Percentiles rank a stretch among this genome's conserved stretches.
These are phyloP conservation scores for Misgurnus anguillicaudatus DNA, from an alignment of 2,113 vertebrate species.

Conservation along the genomic window DNA sequence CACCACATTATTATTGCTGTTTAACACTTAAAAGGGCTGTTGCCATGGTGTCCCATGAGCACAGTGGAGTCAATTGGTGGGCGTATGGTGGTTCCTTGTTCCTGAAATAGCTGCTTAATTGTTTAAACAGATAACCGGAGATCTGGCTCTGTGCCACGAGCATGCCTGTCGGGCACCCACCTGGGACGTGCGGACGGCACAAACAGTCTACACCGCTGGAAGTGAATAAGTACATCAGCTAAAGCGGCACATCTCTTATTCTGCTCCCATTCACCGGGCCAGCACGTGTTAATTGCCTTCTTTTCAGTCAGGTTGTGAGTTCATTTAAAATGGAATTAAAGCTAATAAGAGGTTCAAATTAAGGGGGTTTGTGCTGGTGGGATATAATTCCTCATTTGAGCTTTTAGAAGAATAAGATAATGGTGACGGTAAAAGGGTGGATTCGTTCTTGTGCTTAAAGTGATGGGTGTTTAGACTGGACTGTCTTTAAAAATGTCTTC, in stretches of 20 bases:
- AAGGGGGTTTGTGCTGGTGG: constrained; percentile 51
- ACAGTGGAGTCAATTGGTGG: constrained; percentile 47
- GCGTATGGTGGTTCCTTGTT: constrained; percentile 63
- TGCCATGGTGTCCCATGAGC: constrained; percentile 64
- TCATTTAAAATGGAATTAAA: constrained; percentile 70
- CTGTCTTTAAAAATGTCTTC: background rate
- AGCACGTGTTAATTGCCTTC: constrained; percentile 70
- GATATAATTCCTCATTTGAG: constrained; percentile 47
- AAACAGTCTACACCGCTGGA: constrained; percentile 66
- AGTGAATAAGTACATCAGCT: constrained; percentile 68
- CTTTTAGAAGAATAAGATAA: constrained; percentile 32
- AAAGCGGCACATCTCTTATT: constrained; percentile 66
- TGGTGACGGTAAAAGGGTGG: constrained; percentile 31
- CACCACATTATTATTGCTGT: constrained; percentile 54
- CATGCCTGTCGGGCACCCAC: constrained; percentile 66
- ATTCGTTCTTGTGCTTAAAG: constrained; percentile 1
- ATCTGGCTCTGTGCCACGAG: constrained; percentile 72
- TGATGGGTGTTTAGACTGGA: background rate
- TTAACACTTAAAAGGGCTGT: constrained; percentile 62
- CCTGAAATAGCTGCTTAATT: constrained; percentile 77
- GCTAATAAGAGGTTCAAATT: constrained; percentile 59
- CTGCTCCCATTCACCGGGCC: constrained; percentile 68
- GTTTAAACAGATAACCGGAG: constrained; percentile 77
- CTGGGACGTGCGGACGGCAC: constrained; percentile 71
- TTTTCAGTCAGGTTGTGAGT: constrained; percentile 71